Percentiles rank a stretch among this genome's conserved stretches.
These are phyloP conservation scores for Amphipoea lucens DNA, from an alignment of 2,888 invertebrate species.

Conservation along the genomic window DNA sequence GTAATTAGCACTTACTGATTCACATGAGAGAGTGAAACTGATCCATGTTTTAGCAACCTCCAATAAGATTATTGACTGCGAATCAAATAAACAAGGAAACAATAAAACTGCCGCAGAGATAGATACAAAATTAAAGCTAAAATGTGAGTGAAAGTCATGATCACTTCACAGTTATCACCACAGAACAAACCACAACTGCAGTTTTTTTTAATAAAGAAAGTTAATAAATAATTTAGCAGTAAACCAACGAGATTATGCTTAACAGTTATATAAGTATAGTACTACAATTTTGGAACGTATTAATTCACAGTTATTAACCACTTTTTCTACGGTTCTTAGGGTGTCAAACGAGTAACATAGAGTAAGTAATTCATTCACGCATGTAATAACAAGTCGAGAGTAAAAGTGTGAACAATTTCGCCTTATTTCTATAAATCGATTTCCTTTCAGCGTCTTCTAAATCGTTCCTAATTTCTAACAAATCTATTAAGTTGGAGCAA, in stretches of 20 bases:
- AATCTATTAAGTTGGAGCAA: slow-evolving; percentile 12
- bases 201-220: slow-evolving; percentile 61
- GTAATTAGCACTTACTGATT: neutral
- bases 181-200: slow-evolving; percentile 44
- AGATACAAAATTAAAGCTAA: slow-evolving; percentile 42
- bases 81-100: slow-evolving; percentile 20
- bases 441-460: neutral
- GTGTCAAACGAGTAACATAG: slow-evolving; percentile 15
- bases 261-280: neutral
- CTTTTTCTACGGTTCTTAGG: slow-evolving; percentile 29
- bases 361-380: slow-evolving; percentile 33
- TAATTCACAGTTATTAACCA: slow-evolving; percentile 21
- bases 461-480: slow-evolving; percentile 7
- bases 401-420: slow-evolving; percentile 33
- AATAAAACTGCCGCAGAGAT: slow-evolving; percentile 18
- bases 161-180: slow-evolving; percentile 45
- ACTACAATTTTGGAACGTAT: slow-evolving; percentile 23
- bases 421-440: neutral
- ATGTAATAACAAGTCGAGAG: slow-evolving; percentile 20
- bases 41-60: neutral
- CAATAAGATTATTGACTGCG: neutral
- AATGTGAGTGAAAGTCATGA: slow-evolving; percentile 61
- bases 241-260: slow-evolving; percentile 41
- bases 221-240: slow-evolving; percentile 44
- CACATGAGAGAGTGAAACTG: slow-evolving; percentile 8